Evolutionary conservation across 2,797 vertebrate species (phyloP), one percentile per base, ranked within the genome.

Genomic region (Microcaecilia unicolor): DNA sequence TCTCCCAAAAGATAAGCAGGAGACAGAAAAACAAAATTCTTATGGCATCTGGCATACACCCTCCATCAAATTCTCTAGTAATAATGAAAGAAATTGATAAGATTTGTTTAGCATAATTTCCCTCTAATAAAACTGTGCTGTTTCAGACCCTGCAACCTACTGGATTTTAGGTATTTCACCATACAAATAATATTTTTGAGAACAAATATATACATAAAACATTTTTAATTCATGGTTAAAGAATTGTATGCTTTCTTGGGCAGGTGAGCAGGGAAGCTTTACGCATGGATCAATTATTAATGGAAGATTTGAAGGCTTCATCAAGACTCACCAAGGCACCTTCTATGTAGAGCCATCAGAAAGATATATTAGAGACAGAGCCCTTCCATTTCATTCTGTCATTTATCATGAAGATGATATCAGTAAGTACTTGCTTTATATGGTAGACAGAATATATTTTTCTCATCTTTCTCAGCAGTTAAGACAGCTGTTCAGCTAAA

Each of bases 321-420:
- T 99, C 61, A 81, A 81, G 62, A 95, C 91, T 34, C 84, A 76
- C 35, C 78, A 86, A 45, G 95, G 96, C 31, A 93, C 80, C 4
- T 99, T 92, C 74, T 99, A 95, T 32, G 72, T 98, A 39, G 96
- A 99, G 52, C 96, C 93, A 34, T 82, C 89, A 6, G 92, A 99
- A 61, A 83, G 96, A 74, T 98, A 98, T 59, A 78, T 95, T 31
- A 79, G 85, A 69, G 80, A 85, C 49, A 72, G 63, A 58, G 65
- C 66, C 10, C 61, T 85, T 9, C 78, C 87, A 3, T 97, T 89
- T 72, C 96, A 98, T 54, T 99, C 96, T 4, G 80, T 99, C 72
- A 99, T 99, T 61, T 99, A 99, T 74, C 96, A 98, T 18, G 93
- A 98, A 72, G 87, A 94, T 53, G 92, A 98, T 70, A 88, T 99